These are phyloP conservation scores for Lucinisca nassula DNA, from an alignment of 2,888 invertebrate genomes.

Conservation along the genomic window DNA sequence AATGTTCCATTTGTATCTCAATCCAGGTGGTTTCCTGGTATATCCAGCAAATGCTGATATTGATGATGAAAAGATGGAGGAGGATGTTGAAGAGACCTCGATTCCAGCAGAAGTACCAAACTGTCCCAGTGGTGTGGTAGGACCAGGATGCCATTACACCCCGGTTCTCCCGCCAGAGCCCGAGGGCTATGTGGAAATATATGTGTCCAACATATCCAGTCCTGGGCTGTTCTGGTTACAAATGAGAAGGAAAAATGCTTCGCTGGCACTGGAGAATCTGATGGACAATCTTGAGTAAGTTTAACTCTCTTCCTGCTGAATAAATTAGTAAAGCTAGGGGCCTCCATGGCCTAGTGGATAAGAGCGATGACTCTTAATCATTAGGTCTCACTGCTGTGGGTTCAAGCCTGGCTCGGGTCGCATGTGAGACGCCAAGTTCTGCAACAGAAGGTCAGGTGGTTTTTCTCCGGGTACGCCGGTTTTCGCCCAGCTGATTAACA, in stretches of 20 bases:
- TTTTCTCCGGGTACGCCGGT: no score
- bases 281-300: slow-evolving; percentile 84
- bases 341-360: no score
- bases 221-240: slow-evolving; percentile 83
- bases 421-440: no score
- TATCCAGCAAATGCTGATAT: background rate
- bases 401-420: no score
- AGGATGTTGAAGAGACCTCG: background rate
- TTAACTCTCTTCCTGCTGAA: no score
- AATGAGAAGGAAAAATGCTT: slow-evolving; percentile 73
- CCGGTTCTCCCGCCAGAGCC: slow-evolving; percentile 68
- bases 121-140: slow-evolving; percentile 76
- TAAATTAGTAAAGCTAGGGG: no score
- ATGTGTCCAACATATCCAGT: slow-evolving; percentile 78
- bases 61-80: slow-evolving; percentile 1
- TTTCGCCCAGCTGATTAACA: no score
- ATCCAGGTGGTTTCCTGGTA: background rate
- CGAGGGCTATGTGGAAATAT: slow-evolving; percentile 76
- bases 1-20: no score
- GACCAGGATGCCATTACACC: slow-evolving; percentile 77
- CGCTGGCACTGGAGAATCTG: slow-evolving; percentile 79
- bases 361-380: no score
- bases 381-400: no score
- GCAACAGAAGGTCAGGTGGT: no score
- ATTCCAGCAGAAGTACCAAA: background rate